Evolutionary conservation across 1,140 invertebrate species (phyloP), one percentile per base, ranked within the genome.

Genomic region (Drosophila parvula): DNA sequence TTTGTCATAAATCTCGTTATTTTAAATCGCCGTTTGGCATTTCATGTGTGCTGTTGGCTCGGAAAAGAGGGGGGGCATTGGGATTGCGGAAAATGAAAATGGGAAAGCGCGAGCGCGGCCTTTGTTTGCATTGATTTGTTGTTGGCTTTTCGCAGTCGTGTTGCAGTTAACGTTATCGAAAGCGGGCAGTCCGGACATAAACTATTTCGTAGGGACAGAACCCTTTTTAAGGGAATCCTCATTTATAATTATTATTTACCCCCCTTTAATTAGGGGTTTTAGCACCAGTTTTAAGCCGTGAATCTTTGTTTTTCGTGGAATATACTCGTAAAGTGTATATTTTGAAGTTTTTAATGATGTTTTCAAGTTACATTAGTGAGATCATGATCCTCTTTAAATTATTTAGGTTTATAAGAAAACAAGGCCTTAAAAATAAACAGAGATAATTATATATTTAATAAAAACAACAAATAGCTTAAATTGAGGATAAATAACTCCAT

Each of bases 1-100:
- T 88, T 88, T 88, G 83, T 89, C 83, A 88, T 88, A 88, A 88
- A 88, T 88, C 79, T 89, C 83, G 80, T 88, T 89, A 89, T 89
- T 89, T 89, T 89, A 89, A 88, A 88, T 83, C 68, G 75, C 65
- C 68, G 74, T 71, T 69, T 83, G 69, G 48, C 65, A 62, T 81
- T 74, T 59, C 61, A 34, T 44, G 47, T 44, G 27, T 55, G 51
- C 32, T 30, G 48, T 28, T n/a, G 38, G 16, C 11, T 7, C 0
- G 22, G 18, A 12, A 22, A 27, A n/a, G n/a, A n/a, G n/a, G n/a
- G n/a, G 22, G 27, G 14, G 12, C 14, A 28, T 41, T n/a, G n/a
- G 16, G 27, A 16, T 22, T 12, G 22, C 12, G 14, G 5, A n/a
- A 34, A 59, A 27, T 41, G 57, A 12, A 55, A 55, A 27, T 55